Evolutionary conservation across 2,888 invertebrate species (phyloP).

Genomic region (Ectropis crepuscularia): DNA sequence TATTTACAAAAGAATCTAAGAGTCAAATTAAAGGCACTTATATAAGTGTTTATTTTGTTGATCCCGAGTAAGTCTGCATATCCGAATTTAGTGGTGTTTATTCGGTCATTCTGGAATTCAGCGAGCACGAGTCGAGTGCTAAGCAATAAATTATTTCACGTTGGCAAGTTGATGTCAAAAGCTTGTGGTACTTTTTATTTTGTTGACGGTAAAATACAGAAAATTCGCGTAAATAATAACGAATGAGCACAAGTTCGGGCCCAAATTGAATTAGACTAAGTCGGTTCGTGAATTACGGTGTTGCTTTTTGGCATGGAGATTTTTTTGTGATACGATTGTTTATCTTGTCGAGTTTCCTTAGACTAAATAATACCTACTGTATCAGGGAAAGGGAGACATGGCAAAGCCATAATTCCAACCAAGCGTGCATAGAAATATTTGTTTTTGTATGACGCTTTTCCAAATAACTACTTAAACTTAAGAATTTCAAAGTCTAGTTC

Average conservation of each 20-base stretch:
- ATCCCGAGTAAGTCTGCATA: slow-evolving; percentile 42
- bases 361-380: no score
- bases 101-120: slow-evolving; percentile 35
- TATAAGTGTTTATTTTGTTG: slow-evolving; percentile 18
- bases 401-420: no score
- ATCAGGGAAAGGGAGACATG: no score
- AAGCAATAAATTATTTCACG: slow-evolving; percentile 61
- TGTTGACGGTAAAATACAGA: slow-evolving; percentile 29
- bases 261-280: slow-evolving; percentile 22
- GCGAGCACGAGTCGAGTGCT: slow-evolving; percentile 46
- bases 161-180: slow-evolving; percentile 51
- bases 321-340: background rate
- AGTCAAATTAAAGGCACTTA: slow-evolving; percentile 5
- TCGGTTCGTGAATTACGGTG: slow-evolving; percentile 6
- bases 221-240: slow-evolving; percentile 20
- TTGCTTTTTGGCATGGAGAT: slow-evolving; percentile 9
- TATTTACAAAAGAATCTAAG: background rate
- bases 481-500: no score
- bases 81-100: slow-evolving; percentile 45
- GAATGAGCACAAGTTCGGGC: slow-evolving; percentile 26
- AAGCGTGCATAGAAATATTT: no score
- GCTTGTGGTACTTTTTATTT: slow-evolving; percentile 39
- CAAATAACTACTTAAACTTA: no score
- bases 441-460: no score
- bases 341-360: background rate